A percentile compares a stretch with the other conserved stretches of the same genome.
Conservation (phyloP, 2,888 invertebrate genomes). For the Aspidiotus rigidus region DNA sequence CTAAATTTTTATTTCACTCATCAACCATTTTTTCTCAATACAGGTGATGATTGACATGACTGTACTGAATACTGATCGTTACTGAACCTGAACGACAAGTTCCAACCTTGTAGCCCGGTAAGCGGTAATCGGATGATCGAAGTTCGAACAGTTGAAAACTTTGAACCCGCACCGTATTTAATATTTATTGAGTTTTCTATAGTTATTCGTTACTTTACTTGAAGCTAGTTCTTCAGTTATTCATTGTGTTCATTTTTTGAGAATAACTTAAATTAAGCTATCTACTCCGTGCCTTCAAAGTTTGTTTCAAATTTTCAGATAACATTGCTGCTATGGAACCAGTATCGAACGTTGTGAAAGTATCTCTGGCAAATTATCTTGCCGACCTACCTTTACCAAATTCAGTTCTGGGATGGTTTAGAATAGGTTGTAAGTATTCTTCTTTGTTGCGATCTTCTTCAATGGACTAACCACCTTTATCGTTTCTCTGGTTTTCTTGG, state of each 20-base stretch:
- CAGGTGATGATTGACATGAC: too few relatives aligned
- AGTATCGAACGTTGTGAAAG: constrained; percentile 65
- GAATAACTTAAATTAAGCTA: background rate
- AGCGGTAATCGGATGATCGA: too few relatives aligned
- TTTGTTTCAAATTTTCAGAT: background rate
- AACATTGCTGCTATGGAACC: constrained; percentile 56
- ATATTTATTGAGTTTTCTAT: too few relatives aligned
- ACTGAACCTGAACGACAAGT: too few relatives aligned
- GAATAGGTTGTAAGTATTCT: constrained; percentile 60
- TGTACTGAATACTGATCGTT: too few relatives aligned
- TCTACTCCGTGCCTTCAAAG: background rate
- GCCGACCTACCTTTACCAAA: constrained; percentile 74
- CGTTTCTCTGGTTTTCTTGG: constrained; percentile 16
- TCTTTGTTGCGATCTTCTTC: constrained; percentile 22
- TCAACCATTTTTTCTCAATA: too few relatives aligned
- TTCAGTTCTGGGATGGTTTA: constrained; percentile 74
- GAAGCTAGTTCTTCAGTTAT: too few relatives aligned
- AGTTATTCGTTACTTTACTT: too few relatives aligned
- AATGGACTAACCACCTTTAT: constrained; percentile 1
- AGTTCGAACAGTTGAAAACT: too few relatives aligned
- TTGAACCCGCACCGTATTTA: too few relatives aligned
- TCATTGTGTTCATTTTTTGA: background rate
- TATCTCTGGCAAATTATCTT: constrained; percentile 73
- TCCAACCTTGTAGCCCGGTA: too few relatives aligned
- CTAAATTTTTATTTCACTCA: too few relatives aligned